Evolutionary conservation across 2,888 invertebrate species (phyloP), one percentile per base, ranked within the genome.

Genomic region (Aromia moschata): DNA sequence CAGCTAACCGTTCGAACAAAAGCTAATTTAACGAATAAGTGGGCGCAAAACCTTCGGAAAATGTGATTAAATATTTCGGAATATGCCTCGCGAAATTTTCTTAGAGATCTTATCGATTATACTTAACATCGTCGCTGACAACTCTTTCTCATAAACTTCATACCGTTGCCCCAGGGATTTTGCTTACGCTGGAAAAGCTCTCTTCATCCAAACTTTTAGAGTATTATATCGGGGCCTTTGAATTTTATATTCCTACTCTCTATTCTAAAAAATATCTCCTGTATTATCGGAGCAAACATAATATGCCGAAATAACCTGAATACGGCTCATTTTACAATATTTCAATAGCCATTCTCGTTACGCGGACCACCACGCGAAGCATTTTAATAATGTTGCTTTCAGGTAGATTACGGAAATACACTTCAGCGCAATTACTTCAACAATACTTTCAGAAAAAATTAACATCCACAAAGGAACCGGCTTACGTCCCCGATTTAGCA

Each of bases 121-220:
- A 72, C 70, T 68, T 71, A 73, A 73, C 73, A 74, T 75, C 74
- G 76, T 71, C 68, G 76, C 77, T 78, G 78, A 77, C 77, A 78
- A 78, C 78, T 78, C 77, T 78, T 78, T 78, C 77, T 72, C 71
- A 75, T 75, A 74, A 78, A 77, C 70, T 78, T 75, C 74, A 74
- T 74, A 74, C 73, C 73, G 69, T 72, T 66, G 75, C 77, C 75
- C 64, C 55, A 60, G 77, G 77, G 76, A 75, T 74, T 76, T 77
- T 73, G 69, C 73, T 75, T 75, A 75, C 69, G 73, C 73, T 72
- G 72, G 70, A 73, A 72, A 72, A 75, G 75, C 74, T 77, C 75
- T 71, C 73, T 74, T 33, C 76, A 75, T 70, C 70, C 69, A 75
- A 77, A 77, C 74, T 77, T 75, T 74, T 70, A 60, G 74, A 74